Conservation (phyloP, 2,888 invertebrate genomes). For the Melanostoma scalare region DNA sequence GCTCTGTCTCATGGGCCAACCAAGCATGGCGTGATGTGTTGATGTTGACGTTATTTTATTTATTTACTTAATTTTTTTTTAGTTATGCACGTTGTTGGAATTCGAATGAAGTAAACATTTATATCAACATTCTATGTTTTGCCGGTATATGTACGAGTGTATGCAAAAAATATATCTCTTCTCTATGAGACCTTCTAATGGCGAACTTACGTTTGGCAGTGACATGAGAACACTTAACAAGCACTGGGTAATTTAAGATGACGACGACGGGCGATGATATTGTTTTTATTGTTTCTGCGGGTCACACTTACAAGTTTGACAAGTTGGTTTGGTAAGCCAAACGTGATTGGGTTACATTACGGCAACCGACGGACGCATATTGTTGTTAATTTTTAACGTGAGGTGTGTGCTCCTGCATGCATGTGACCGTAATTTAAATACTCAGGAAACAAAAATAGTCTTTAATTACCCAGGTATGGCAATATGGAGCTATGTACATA, state of each 20-base stretch:
- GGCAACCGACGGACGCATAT: background rate
- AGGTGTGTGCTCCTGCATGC: constrained; percentile 50
- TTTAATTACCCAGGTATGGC: constrained; percentile 30
- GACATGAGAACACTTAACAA: background rate
- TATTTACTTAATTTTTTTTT: constrained; percentile 12
- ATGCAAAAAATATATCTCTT: constrained; percentile 33
- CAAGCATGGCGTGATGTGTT: constrained; percentile 57
- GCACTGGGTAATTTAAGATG: constrained; percentile 31
- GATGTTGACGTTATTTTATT: constrained; percentile 49
- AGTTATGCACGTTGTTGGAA: constrained; percentile 27
- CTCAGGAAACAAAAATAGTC: constrained; percentile 54
- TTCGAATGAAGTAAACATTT: constrained; percentile 63
- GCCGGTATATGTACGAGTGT: constrained; percentile 23
- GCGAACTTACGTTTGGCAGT: constrained; percentile 13
- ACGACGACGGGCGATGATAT: constrained; percentile 3
- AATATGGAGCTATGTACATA: constrained; percentile 12
- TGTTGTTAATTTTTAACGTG: constrained; percentile 23
- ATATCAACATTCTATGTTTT: constrained; percentile 37
- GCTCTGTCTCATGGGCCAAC: constrained; percentile 10
- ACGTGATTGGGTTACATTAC: constrained; percentile 27
- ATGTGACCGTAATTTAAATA: constrained; percentile 61
- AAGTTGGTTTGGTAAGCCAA: constrained; percentile 12
- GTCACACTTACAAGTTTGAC: constrained; percentile 52
- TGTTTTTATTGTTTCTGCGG: constrained; percentile 42
- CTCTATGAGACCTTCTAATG: constrained; percentile 40